Evolutionary conservation across 2,888 invertebrate genomes (phyloP), one percentile per base, ranked within the genome.

Genomic region (Smittia aterrima): DNA sequence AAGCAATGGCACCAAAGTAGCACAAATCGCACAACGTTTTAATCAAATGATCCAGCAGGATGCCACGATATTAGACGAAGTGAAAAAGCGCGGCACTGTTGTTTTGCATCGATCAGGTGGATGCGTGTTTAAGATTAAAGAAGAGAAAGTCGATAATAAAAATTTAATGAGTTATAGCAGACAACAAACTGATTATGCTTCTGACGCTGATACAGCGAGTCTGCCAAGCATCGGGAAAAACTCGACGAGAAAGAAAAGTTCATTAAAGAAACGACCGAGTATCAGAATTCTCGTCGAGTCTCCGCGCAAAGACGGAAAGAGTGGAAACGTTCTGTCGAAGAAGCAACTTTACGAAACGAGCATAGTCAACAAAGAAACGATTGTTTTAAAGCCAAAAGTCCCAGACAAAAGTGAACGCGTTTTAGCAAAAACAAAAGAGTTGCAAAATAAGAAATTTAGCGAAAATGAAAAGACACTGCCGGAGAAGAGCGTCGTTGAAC

Each of bases 1-100:
- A 70, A 67, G 74, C 40, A 75, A 78, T 13, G 78, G 85, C 75
- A 88, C 24, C 41, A 86, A 87, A 80, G 91, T 91, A 40, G 88
- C 90, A 66, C 87, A 88, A 79, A 80, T 91, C 75, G 88, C 90
- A 0, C 87, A 87, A 76, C 90, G 90, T 79, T 91, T 90, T 78
- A 90, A 91, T 79, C 87, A 88, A 79, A 83, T 89, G 78, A 85
- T 87, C 76, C 82, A 83, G 74, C 81, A 82, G 76, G 83, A 83
- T 76, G 79, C 79, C 11, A 79, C 79, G 2, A 79, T 85, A 6
- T 79, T 85, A 53, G 86, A 86, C 76, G 86, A 87, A 78, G 84
- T 86, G 3, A 87, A 87, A 80, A 83, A 87, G 72, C 82, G 81
- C 24, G 87, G 86, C 78, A 85, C 79, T 80, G 86, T 84, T 80